These are phyloP conservation scores for Gymnocheta viridis DNA, from an alignment of 2,888 invertebrate genomes.

Conservation along the genomic window DNA sequence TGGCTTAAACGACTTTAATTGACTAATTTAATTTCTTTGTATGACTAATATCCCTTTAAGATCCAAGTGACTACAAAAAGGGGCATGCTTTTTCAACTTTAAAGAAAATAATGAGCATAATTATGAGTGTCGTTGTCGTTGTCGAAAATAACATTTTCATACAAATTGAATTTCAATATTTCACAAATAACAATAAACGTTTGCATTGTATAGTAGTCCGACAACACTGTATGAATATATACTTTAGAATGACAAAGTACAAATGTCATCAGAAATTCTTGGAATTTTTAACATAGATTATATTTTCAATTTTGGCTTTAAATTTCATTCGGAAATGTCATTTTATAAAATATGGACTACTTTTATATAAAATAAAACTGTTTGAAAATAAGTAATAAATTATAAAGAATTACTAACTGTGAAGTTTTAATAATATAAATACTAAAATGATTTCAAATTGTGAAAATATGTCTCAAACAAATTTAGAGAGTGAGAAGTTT, in stretches of 20 bases:
- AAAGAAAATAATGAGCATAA: constrained; percentile 2
- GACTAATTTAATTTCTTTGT: neutral
- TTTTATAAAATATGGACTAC: neutral
- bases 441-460: neutral
- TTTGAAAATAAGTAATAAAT: neutral
- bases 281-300: too few relatives aligned
- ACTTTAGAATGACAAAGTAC: too few relatives aligned
- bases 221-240: too few relatives aligned
- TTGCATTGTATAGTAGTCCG: too few relatives aligned
- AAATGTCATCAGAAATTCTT: too few relatives aligned
- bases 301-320: neutral
- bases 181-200: too few relatives aligned
- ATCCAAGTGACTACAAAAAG: neutral
- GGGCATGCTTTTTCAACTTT: neutral
- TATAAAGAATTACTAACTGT: constrained; percentile 19
- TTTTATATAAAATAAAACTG: neutral
- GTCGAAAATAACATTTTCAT: neutral
- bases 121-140: too few relatives aligned
- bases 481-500: neutral
- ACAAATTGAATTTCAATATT: too few relatives aligned
- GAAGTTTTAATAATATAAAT: constrained; percentile 16
- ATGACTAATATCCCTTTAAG: neutral
- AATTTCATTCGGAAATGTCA: neutral
- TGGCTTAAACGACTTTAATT: neutral
- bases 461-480: constrained; percentile 4